Conservation (phyloP, 2,797 vertebrate species). For the Tinamus major region DNA sequence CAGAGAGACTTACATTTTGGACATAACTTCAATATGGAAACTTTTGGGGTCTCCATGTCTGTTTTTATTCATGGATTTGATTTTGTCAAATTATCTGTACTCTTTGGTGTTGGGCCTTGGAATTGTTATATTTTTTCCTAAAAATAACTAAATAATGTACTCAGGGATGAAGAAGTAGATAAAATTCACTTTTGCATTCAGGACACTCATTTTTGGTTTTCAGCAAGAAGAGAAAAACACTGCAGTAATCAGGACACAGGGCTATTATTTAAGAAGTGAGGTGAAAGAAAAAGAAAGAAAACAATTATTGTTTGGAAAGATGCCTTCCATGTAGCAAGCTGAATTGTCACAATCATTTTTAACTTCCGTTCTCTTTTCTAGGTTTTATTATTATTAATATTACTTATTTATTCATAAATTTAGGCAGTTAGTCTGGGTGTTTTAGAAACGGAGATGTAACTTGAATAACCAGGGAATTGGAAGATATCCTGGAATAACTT, state of each 20-base stretch:
- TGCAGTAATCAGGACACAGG: background rate
- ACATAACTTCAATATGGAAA: constrained; percentile 9
- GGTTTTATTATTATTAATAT: background rate
- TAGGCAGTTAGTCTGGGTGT: background rate
- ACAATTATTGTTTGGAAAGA: background rate
- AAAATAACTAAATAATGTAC: background rate
- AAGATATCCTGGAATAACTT: background rate
- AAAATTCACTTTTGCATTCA: background rate
- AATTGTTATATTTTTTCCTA: background rate
- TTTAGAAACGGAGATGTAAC: background rate
- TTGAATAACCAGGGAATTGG: background rate
- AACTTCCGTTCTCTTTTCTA: background rate
- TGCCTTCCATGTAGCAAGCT: background rate
- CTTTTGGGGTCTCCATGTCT: background rate
- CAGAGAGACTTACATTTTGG: background rate
- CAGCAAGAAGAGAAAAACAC: background rate
- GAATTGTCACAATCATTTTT: background rate
- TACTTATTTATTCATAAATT: background rate
- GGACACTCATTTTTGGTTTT: background rate
- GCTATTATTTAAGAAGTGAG: background rate
- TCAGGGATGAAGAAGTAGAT: background rate
- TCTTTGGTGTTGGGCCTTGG: background rate
- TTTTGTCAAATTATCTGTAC: background rate
- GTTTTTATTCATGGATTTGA: background rate
- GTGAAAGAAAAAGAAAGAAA: background rate